phyloP scores from a whole-genome alignment of 2,888 invertebrate species.

The Dolichomitus sp. region DNA sequence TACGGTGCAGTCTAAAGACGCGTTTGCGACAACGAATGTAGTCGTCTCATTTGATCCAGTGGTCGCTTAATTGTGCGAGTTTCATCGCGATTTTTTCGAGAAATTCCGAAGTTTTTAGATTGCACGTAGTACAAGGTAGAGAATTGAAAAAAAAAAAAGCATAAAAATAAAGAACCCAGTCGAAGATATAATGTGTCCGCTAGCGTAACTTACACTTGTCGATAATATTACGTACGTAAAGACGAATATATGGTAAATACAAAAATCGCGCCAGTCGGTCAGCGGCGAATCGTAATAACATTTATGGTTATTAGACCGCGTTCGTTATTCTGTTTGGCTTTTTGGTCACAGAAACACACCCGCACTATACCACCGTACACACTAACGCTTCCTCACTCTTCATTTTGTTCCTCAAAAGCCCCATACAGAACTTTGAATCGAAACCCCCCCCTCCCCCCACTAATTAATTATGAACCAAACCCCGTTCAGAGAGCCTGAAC shows the following conservation, averaged over 20 bases:
- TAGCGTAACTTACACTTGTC: slow-evolving; percentile 62
- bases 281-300: slow-evolving; percentile 49
- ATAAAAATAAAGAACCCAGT: slow-evolving; percentile 60
- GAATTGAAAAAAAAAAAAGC: slow-evolving; percentile 60
- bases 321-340: slow-evolving; percentile 84
- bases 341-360: slow-evolving; percentile 84
- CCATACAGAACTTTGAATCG: slow-evolving; percentile 8
- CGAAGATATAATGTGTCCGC: slow-evolving; percentile 75
- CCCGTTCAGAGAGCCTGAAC: background rate
- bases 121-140: slow-evolving; percentile 75
- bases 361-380: slow-evolving; percentile 83
- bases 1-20: slow-evolving; percentile 67
- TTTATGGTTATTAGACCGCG: slow-evolving; percentile 71
- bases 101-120: slow-evolving; percentile 75
- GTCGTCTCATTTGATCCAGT: slow-evolving; percentile 54
- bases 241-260: slow-evolving; percentile 30
- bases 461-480: background rate
- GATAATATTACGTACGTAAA: slow-evolving; percentile 58
- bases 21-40: slow-evolving; percentile 63
- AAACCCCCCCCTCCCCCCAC: background rate
- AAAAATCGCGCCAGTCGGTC: slow-evolving; percentile 42
- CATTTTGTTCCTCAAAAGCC: slow-evolving; percentile 40
- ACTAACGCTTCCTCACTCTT: slow-evolving; percentile 78
- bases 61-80: slow-evolving; percentile 45
- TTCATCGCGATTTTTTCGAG: slow-evolving; percentile 49